Conservation (phyloP, 2,888 invertebrate genomes). For the Apeira syringaria region DNA sequence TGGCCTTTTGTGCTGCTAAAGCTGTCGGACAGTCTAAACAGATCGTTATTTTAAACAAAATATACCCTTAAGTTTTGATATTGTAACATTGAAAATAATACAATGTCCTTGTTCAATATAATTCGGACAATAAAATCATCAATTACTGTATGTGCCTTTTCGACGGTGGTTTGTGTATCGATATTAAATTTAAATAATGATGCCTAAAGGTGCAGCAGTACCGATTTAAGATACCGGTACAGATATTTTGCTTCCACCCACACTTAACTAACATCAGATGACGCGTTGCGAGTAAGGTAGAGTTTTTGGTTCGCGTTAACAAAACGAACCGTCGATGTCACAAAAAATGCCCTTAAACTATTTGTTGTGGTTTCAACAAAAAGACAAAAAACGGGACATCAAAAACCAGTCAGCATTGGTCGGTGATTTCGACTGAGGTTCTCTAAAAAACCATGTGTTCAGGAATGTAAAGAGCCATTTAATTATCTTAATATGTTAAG, state of each 20-base stretch:
- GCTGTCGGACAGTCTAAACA: conserved; percentile 44
- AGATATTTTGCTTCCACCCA: conserved; percentile 22
- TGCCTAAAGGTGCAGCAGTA: conserved; percentile 24
- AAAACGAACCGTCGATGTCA: conserved; percentile 64
- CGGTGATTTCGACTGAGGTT: conserved; percentile 73
- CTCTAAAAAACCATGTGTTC: conserved; percentile 79
- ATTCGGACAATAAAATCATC: conserved; percentile 41
- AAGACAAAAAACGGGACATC: conserved; percentile 70
- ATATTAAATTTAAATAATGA: conserved; percentile 30
- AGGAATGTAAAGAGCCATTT: conserved; percentile 83
- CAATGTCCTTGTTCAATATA: conserved; percentile 41
- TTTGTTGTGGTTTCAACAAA: conserved; percentile 79
- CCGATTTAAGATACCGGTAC: conserved; percentile 19
- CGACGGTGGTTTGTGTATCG: conserved; percentile 23
- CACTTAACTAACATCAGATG: conserved; percentile 8
- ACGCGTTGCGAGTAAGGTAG: conserved; percentile 30
- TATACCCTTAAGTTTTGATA: conserved; percentile 45
- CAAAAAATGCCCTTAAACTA: conserved; percentile 77
- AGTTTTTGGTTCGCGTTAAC: conserved; percentile 60
- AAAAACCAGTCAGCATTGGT: conserved; percentile 81
- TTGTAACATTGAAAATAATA: conserved; percentile 42
- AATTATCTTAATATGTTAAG: conserved; percentile 83
- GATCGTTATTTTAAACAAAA: conserved; percentile 40
- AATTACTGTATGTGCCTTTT: conserved; percentile 31
- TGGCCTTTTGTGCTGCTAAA: conserved; percentile 44